Percentiles rank a stretch among this genome's conserved stretches.
phyloP scores from a whole-genome alignment of 2,797 vertebrate genomes.

The Sebastes taczanowskii region DNA sequence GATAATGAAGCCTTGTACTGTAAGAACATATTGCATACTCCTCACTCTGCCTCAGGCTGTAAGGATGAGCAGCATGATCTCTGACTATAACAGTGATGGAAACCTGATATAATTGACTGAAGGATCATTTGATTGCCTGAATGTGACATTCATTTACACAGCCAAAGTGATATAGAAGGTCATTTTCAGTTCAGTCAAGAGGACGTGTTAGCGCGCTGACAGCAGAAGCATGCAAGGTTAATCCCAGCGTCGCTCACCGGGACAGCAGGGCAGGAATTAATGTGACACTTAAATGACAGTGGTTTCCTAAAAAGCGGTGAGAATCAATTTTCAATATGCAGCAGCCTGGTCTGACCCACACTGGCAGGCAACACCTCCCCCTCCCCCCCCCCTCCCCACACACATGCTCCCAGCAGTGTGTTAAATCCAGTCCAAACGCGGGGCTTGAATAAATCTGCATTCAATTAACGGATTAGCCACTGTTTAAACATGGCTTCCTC shows the following conservation, averaged over 20 bases:
- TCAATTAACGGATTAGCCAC: conserved; percentile 85
- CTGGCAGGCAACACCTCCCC: conserved; percentile 37
- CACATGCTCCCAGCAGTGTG: conserved; percentile 64
- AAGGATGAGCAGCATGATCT: conserved; percentile 33
- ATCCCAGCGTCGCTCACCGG: conserved; percentile 36
- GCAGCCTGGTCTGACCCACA: conserved; percentile 67
- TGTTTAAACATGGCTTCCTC: conserved; percentile 83
- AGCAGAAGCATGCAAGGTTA: conserved; percentile 54
- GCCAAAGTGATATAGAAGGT: conserved; percentile 50
- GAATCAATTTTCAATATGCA: conserved; percentile 80
- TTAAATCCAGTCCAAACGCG: conserved; percentile 79
- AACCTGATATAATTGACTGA: conserved; percentile 59
- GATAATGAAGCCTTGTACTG: conserved; percentile 40
- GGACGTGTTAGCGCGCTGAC: conserved; percentile 27
- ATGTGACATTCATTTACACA: conserved; percentile 69
- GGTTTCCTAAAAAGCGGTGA: conserved; percentile 69
- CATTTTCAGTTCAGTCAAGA: conserved; percentile 45
- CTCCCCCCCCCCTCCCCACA: not conserved
- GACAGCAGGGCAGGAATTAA: conserved; percentile 59
- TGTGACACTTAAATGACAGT: conserved; percentile 70
- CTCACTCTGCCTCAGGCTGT: conserved; percentile 11
- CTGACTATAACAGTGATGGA: conserved; percentile 49
- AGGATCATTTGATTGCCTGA: conserved; percentile 55
- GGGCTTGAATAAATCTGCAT: conserved; percentile 87
- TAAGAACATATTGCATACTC: not conserved